These are phyloP conservation scores for Pitangus sulphuratus DNA, from an alignment of 2,797 vertebrate species.

Conservation along the genomic window DNA sequence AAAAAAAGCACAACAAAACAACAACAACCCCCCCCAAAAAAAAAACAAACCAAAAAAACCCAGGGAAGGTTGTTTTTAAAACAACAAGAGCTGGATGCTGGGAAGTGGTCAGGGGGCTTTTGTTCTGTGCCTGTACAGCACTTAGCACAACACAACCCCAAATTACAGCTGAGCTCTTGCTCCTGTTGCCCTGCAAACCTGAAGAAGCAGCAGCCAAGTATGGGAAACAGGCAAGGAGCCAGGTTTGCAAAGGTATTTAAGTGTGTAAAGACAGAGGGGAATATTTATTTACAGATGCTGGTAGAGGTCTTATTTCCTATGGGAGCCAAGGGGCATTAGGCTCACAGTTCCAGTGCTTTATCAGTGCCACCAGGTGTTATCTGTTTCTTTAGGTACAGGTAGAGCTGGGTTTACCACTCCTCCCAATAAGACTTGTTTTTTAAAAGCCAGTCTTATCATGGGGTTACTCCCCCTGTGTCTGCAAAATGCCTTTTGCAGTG, in stretches of 20 bases:
- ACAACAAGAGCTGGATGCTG: background rate
- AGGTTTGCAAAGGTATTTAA: slow-evolving; percentile 38
- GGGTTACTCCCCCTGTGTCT: background rate
- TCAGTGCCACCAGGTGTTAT: background rate
- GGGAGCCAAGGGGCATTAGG: background rate
- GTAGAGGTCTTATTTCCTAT: background rate
- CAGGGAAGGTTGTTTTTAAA: background rate
- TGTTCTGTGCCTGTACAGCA: background rate
- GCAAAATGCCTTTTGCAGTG: background rate
- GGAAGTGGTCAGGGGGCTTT: background rate
- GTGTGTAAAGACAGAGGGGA: background rate
- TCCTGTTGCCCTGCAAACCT: background rate
- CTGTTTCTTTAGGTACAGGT: background rate
- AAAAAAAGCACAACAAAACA: background rate
- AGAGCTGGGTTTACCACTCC: background rate
- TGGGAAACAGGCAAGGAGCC: slow-evolving; percentile 13
- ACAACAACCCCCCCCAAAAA: background rate
- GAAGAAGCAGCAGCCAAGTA: background rate
- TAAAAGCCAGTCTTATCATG: background rate
- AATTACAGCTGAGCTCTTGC: background rate
- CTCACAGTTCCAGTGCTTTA: background rate
- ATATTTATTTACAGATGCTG: background rate
- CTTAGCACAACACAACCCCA: background rate
- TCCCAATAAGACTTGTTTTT: background rate
- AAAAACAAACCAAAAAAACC: background rate